A percentile compares a stretch with the other conserved stretches of the same genome.
phyloP scores from a whole-genome alignment of 2,888 invertebrate genomes.

The Trilocha varians region DNA sequence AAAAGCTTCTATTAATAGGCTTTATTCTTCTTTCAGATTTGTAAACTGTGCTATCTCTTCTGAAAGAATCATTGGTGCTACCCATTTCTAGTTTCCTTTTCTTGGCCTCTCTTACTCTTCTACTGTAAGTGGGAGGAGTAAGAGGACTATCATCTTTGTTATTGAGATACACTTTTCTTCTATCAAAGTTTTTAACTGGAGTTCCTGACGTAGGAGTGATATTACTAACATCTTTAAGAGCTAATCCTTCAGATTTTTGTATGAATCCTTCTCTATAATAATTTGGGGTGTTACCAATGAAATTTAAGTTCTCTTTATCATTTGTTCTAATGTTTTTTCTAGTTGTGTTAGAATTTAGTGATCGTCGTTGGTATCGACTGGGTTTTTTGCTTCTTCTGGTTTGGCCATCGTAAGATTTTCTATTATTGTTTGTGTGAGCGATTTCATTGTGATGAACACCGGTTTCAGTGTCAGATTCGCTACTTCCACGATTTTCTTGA shows the following conservation, averaged over 20 bases:
- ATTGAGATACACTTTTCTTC: slow-evolving; percentile 38
- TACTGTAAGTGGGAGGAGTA: slow-evolving; percentile 59
- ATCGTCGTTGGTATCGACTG: slow-evolving; percentile 61
- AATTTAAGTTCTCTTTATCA: slow-evolving; percentile 66
- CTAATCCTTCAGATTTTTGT: slow-evolving; percentile 65
- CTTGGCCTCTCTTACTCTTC: slow-evolving; percentile 62
- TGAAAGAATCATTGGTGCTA: slow-evolving; percentile 42
- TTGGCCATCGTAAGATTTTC: slow-evolving; percentile 56
- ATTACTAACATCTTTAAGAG: slow-evolving; percentile 75
- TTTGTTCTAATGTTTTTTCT: slow-evolving; percentile 47
- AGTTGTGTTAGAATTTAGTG: slow-evolving; percentile 45
- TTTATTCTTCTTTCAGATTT: slow-evolving; percentile 59
- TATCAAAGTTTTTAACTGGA: slow-evolving; percentile 46
- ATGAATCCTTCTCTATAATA: slow-evolving; percentile 73
- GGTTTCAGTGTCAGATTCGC: slow-evolving; percentile 28
- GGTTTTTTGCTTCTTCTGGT: slow-evolving; percentile 59
- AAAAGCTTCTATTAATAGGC: slow-evolving; percentile 33
- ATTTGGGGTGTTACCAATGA: slow-evolving; percentile 73
- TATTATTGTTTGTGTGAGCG: background rate
- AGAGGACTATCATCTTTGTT: slow-evolving; percentile 45
- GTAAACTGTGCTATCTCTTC: slow-evolving; percentile 46
- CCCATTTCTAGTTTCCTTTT: slow-evolving; percentile 65
- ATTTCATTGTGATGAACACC: slow-evolving; percentile 27
- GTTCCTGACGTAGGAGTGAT: slow-evolving; percentile 69
- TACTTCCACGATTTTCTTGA: slow-evolving; percentile 37